Base-by-base conservation (phyloP, 2,113 vertebrate genomes). In the Sorex fumeus region DNA sequence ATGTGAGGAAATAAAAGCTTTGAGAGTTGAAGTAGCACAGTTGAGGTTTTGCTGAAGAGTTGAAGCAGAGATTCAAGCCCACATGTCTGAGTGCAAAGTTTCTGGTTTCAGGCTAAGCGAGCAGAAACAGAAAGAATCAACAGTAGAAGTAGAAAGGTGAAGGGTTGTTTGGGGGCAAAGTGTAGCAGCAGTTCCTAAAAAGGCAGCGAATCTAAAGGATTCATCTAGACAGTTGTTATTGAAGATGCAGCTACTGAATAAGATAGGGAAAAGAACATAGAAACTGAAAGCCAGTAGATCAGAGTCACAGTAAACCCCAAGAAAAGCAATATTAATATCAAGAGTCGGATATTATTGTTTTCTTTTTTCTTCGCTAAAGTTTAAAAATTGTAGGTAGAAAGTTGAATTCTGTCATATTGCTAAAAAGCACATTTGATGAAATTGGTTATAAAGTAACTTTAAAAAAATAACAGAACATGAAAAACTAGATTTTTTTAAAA, bases 361-460 rank as follows among this genome's bases (percentile, higher is more conserved):
- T 71, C 43, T 9, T 7, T 76, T 64, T 40, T 8, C 45, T 62
- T 53, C 47, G 25, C 34, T 71, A 62, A 77, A 15, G 21, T 45
- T 74, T 88, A 47, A 74, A 94, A 66, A 10, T n/a, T 60, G 11
- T 88, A 67, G 21, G 18, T 12, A 79, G 10, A 36, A 60, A 84
- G 30, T 30, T 77, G 45, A 21, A 23, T 45, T 79, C 6, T 66
- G 28, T 27, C 57, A 5, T 57, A 2, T 23, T 45, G 32, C 27
- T 32, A 10, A 23, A 78, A 88, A 12, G 50, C 28, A 62, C 6
- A 74, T 28, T 21, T 43, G 3, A 47, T 64, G 27, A 40, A 91
- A 43, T 50, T 28, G 21, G 81, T 92, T 76, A 40, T 67, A 77
- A 81, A 76, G 4, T 19, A 69, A 6, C 9, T 57, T 79, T 67